Evolutionary conservation across 2,797 vertebrate species (phyloP).

Genomic region (Poliocrania exsul): DNA sequence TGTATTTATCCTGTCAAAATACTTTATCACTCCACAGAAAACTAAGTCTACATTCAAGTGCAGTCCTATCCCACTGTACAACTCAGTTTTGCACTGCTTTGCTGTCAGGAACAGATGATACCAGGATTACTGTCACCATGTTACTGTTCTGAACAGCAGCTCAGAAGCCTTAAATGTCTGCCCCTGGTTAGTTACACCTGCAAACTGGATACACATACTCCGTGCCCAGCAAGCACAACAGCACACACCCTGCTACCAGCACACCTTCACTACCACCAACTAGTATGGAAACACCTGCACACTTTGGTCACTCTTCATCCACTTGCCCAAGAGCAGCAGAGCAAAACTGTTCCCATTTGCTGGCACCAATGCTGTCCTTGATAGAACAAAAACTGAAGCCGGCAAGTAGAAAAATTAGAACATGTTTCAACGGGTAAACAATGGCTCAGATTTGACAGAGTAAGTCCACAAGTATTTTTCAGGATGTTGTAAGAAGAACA

Average conservation of each 20-base stretch:
- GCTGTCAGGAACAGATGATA: not conserved
- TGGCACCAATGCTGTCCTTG: not conserved
- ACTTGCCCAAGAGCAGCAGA: not conserved
- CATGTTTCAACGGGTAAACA: not conserved
- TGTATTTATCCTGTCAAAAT: not conserved
- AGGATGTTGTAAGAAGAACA: not conserved
- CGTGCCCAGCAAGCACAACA: not conserved
- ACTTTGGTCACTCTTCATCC: not conserved
- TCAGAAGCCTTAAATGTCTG: not conserved
- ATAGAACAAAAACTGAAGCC: not conserved
- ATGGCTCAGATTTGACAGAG: not conserved
- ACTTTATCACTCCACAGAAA: not conserved
- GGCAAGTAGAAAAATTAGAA: not conserved
- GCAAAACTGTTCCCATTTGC: not conserved
- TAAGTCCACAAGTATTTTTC: slow-evolving; percentile 4
- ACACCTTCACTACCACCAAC: not conserved
- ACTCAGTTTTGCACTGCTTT: not conserved
- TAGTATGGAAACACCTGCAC: accelerated
- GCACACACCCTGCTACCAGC: not conserved
- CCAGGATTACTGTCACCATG: not conserved
- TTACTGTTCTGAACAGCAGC: not conserved
- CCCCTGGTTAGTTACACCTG: not conserved
- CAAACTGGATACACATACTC: not conserved
- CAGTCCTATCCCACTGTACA: not conserved
- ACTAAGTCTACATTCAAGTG: not conserved